A percentile compares a stretch with the other conserved stretches of the same genome.
Evolutionary conservation across 2,888 invertebrate species (phyloP).

Genomic region (Cataglyphis livida): DNA sequence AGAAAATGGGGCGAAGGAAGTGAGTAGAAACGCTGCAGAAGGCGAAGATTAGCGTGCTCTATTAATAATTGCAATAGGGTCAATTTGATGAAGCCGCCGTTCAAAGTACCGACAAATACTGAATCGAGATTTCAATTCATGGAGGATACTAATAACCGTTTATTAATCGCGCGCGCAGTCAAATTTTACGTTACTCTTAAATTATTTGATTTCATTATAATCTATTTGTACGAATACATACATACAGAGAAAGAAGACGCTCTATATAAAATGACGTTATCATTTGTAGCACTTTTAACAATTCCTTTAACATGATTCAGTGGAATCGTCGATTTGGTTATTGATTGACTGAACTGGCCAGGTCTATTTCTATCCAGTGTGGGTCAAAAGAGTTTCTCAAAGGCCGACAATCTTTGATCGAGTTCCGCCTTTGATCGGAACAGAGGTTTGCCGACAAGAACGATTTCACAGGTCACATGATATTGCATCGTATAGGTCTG

Average conservation of each 20-base stretch:
- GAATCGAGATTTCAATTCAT: constrained; percentile 6
- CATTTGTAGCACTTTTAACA: constrained; percentile 21
- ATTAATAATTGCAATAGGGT: constrained; percentile 77
- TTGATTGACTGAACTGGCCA: constrained; percentile 62
- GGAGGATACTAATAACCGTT: not conserved
- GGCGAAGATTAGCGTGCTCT: constrained; percentile 63
- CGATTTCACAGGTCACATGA: constrained; percentile 52
- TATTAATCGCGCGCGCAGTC: not conserved
- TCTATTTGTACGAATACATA: not conserved
- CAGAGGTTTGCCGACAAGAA: constrained; percentile 42
- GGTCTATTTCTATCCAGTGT: constrained; percentile 56
- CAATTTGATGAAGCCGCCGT: constrained; percentile 64
- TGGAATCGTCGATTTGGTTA: constrained; percentile 56
- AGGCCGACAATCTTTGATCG: constrained; percentile 68
- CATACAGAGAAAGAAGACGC: not conserved
- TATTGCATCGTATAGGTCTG: constrained; percentile 4
- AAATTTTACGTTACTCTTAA: not conserved
- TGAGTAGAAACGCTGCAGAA: constrained; percentile 58
- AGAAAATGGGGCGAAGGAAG: constrained; percentile 69
- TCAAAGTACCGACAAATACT: not conserved
- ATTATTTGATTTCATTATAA: not conserved
- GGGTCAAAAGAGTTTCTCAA: constrained; percentile 64
- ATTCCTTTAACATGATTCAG: constrained; percentile 38
- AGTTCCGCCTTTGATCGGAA: constrained; percentile 56
- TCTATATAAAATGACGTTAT: not conserved